These are phyloP conservation scores for Pachyseris speciosa DNA, from an alignment of 64 coral and sea anemone genomes.

Conservation along the genomic window DNA sequence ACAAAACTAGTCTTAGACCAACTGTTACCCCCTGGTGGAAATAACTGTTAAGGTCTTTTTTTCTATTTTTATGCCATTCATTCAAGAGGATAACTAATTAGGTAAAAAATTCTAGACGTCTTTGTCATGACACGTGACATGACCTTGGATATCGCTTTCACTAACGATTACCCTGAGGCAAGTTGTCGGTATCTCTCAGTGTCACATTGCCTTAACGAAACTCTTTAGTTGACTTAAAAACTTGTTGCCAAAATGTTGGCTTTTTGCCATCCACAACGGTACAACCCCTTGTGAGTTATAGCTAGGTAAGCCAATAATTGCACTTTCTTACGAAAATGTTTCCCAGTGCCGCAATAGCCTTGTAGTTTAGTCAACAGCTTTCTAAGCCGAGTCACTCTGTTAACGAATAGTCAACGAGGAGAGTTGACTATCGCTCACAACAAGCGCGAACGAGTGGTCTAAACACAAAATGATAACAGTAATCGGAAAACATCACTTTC, in stretches of 20 bases:
- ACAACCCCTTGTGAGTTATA: not conserved
- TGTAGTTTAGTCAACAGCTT: not conserved
- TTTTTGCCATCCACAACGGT: not conserved
- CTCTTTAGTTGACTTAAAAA: not conserved
- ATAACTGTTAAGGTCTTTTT: too few relatives aligned
- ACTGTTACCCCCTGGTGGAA: too few relatives aligned
- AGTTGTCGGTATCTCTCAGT: not conserved
- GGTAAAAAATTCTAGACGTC: not conserved
- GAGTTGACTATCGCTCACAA: not conserved
- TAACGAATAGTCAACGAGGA: not conserved
- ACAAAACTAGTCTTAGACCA: too few relatives aligned
- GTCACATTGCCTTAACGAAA: not conserved
- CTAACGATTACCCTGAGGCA: not conserved
- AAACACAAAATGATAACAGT: not conserved
- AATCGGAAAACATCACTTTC: not conserved
- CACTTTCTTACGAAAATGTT: not conserved
- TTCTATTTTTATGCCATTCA: not conserved
- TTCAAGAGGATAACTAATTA: not conserved
- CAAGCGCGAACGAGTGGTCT: not conserved
- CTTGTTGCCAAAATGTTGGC: not conserved
- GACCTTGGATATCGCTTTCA: not conserved
- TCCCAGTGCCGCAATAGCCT: not conserved
- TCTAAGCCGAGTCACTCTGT: not conserved
- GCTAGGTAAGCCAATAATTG: not conserved
- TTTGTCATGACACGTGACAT: not conserved